A percentile compares a stretch with the other conserved stretches of the same genome.
These are phyloP conservation scores for Gisinianus flammeolus DNA, from an alignment of 2,888 invertebrate genomes.

Conservation along the genomic window DNA sequence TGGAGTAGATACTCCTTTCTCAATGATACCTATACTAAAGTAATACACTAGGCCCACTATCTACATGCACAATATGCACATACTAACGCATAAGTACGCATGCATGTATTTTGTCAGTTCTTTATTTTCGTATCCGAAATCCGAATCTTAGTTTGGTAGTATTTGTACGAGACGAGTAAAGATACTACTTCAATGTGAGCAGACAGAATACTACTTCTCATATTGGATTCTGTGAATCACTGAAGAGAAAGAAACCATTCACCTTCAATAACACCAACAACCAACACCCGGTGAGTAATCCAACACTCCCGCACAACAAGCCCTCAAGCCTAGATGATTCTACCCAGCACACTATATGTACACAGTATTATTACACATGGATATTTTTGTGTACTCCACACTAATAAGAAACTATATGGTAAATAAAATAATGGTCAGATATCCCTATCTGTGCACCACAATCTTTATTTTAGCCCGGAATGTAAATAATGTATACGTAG, in stretches of 20 bases:
- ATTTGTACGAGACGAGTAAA: not conserved
- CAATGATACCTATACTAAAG: too few relatives aligned
- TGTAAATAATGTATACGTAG: too few relatives aligned
- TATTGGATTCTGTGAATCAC: not conserved
- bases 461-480: not conserved
- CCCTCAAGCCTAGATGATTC: not conserved
- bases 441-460: not conserved
- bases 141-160: not conserved
- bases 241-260: not conserved
- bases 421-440: not conserved
- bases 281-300: conserved; percentile 8
- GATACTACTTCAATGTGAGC: not conserved
- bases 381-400: too few relatives aligned
- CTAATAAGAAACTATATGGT: not conserved
- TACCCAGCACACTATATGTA: not conserved
- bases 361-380: not conserved
- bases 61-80: not conserved
- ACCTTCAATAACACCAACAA: not conserved
- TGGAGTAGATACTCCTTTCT: too few relatives aligned
- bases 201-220: not conserved
- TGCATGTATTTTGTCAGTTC: not conserved
- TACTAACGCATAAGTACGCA: too few relatives aligned
- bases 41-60: not conserved
- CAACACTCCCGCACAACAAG: not conserved
- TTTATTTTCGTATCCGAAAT: not conserved